Evolutionary conservation across 2,888 invertebrate species (phyloP), one percentile per base, ranked within the genome.

Genomic region (Xestia rhomboidea): DNA sequence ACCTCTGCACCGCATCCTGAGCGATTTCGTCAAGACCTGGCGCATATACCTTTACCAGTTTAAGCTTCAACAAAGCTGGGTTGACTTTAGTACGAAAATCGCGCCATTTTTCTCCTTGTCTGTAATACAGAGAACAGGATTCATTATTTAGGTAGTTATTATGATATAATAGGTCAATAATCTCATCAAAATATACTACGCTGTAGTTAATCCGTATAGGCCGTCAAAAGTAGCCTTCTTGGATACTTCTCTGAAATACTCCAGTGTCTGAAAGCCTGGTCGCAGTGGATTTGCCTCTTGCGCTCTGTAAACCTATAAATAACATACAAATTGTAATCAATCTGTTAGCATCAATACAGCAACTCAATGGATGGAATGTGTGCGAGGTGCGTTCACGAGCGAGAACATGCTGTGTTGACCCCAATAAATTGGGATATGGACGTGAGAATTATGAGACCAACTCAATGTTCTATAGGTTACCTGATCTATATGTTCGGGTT

Each of bases 101-200:
- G 62, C 97, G 97, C 98, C 98, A 98, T 84, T 97, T 95, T 24
- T 97, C 95, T 1, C 98, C 98, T 92, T 98, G 97, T 5, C 97
- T 97, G 87, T 41, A 92, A 90, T 38, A 71, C 1, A 76, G 27
- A 24, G 11, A 60, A 41, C 21, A 44, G 1, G 24, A 75, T 64
- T 38, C 21, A 30, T 38, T 49, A 49, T 46, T 6, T 15, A n/a
- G 5, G 3, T 24, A 54, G n/a, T 44, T 30, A 51, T 30, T 54
- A 13, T 41, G 10, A 41, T 41, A 7, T 38, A 34, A 21, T 54
- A 11, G 7, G 10, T 41, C 7, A 68, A n/a, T 57, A 41, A 49
- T 46, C 1, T 62, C 6, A 15, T 18, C 1, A 51, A 51, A 54
- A 3, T 67, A 73, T 30, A 49, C 93, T 92, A 96, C 96, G 95